A percentile compares a stretch with the other conserved stretches of the same genome.
phyloP scores from a whole-genome alignment of 2,888 invertebrate species.

The Gandaritis pyraliata region DNA sequence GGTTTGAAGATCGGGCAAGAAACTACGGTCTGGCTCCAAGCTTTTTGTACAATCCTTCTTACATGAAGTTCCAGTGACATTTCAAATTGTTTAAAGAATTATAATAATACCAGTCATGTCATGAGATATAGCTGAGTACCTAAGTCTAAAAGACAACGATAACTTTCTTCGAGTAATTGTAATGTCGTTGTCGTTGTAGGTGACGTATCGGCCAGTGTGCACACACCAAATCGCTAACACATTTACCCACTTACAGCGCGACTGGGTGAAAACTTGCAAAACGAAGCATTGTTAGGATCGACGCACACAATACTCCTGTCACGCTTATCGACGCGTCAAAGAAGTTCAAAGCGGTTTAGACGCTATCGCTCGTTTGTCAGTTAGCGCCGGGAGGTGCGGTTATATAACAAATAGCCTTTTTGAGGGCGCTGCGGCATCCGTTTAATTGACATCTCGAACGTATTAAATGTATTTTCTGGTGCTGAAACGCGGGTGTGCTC shows the following conservation, averaged over 20 bases:
- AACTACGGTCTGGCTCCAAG: too few relatives aligned
- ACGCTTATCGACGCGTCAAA: conserved; percentile 82
- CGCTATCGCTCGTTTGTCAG: conserved; percentile 79
- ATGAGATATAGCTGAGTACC: too few relatives aligned
- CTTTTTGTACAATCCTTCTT: too few relatives aligned
- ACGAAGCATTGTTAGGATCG: conserved; percentile 72
- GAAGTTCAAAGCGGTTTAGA: conserved; percentile 77
- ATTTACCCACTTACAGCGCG: conserved; percentile 76
- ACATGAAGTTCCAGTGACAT: too few relatives aligned
- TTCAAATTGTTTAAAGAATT: too few relatives aligned
- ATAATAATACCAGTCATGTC: too few relatives aligned
- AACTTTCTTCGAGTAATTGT: too few relatives aligned
- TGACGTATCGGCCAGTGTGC: too few relatives aligned
- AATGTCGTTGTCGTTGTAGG: too few relatives aligned
- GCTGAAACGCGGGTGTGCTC: conserved; percentile 45
- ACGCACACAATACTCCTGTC: conserved; percentile 46
- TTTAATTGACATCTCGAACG: conserved; percentile 45
- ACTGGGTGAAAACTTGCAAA: conserved; percentile 81
- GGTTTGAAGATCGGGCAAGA: too few relatives aligned
- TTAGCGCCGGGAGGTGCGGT: conserved; percentile 71
- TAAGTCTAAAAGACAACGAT: too few relatives aligned
- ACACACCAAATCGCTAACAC: conserved; percentile 68
- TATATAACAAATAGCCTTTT: conserved; percentile 80
- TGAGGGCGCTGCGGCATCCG: conserved; percentile 36
- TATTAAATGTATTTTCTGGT: conserved; percentile 40